Base-by-base conservation (phyloP, 1,140 invertebrate genomes). In the Leptopilina boulardi region DNA sequence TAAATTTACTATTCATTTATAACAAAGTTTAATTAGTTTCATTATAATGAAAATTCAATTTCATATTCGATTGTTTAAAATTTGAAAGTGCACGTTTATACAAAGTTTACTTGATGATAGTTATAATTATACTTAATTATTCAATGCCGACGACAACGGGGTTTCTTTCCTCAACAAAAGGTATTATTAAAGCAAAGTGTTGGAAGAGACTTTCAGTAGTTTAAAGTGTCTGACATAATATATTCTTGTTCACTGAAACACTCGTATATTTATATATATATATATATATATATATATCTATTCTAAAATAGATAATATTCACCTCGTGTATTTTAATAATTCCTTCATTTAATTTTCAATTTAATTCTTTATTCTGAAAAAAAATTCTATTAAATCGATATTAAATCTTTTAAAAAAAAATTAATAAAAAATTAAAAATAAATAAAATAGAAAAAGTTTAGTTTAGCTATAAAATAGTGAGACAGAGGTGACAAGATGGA, bases 61-160 rank as follows among this genome's bases (percentile, higher is more conserved):
- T 44, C 11, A 44, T 15, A 44, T 18, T 51, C 0, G 15, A 18
- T 51, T 51, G 47, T 51, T 51, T 51, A 51, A 51, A n/a, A n/a
- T 51, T 51, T 18, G 5, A n/a, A 51, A 51, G 18, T 51, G 47
- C 47, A 5, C 47, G 15, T 51, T n/a, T 51, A 51, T n/a, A 5
- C 15, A 18, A 51, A 51, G 47, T 51, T 51, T 51, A 8, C 15
- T 18, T 15, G 15, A 51, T 51, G 13, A 51, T 51, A 51, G 47
- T 51, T n/a, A 51, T 18, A 18, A 51, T 47, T 51, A n/a, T 51
- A 51, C 47, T n/a, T 18, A 51, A 51, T 51, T 51, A 51, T 51
- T 51, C 47, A 51, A 51, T 51, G 47, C n/a, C 13, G 18, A 18
- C 1, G 18, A 8, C 47, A 18, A 18, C 15, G 5, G 47, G 47